A percentile compares a stretch with the other conserved stretches of the same genome.
Evolutionary conservation across 2,797 vertebrate genomes (phyloP).

Genomic region (Pagetopsis macropterus): DNA sequence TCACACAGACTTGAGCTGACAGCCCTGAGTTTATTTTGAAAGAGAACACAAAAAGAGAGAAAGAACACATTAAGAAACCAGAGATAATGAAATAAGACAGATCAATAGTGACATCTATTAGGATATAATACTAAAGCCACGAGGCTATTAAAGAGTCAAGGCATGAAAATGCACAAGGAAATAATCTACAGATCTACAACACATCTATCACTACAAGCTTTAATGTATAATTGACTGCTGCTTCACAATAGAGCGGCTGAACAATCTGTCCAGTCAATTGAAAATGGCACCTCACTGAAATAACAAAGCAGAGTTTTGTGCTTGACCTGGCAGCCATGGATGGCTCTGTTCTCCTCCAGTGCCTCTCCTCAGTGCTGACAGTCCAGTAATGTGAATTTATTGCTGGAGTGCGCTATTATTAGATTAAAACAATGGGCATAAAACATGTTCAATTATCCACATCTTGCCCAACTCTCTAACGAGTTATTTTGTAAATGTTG

Average conservation of each 20-base stretch:
- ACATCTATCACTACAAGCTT: slow-evolving; percentile 27
- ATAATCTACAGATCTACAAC: slow-evolving; percentile 24
- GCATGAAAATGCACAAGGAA: slow-evolving; percentile 18
- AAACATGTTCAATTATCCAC: slow-evolving; percentile 35
- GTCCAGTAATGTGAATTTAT: slow-evolving; percentile 48
- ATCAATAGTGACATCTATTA: slow-evolving; percentile 22
- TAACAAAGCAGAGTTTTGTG: slow-evolving; percentile 47
- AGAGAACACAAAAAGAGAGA: neutral
- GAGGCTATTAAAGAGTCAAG: slow-evolving; percentile 15
- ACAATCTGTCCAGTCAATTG: slow-evolving; percentile 43
- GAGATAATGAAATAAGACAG: slow-evolving; percentile 13
- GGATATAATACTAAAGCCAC: slow-evolving; percentile 5
- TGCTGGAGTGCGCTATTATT: slow-evolving; percentile 43
- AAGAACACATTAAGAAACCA: neutral
- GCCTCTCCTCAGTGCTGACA: slow-evolving; percentile 33
- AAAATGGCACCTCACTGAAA: slow-evolving; percentile 45
- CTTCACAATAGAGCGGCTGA: slow-evolving; percentile 15
- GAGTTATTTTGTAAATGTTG: neutral
- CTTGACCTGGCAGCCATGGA: slow-evolving; percentile 46
- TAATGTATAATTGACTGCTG: slow-evolving; percentile 37
- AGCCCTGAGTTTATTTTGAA: neutral
- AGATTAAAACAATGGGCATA: slow-evolving; percentile 37
- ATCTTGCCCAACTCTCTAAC: neutral
- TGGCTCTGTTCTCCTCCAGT: slow-evolving; percentile 46
- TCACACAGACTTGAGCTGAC: neutral